These are phyloP conservation scores for Sebastes itinus DNA, from an alignment of 2,797 vertebrate species.

Conservation along the genomic window DNA sequence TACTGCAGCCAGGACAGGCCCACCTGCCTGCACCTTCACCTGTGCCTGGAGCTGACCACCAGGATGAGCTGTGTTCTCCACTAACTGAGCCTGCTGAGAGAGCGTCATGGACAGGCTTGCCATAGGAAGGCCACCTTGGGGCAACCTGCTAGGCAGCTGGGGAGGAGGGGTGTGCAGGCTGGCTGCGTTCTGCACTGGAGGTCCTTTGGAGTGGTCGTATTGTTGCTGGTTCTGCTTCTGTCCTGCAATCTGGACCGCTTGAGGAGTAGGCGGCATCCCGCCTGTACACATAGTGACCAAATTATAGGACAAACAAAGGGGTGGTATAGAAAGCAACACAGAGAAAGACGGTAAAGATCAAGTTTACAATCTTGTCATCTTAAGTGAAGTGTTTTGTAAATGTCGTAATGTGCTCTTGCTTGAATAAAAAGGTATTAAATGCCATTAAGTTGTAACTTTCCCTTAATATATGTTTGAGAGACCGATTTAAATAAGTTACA, in stretches of 20 bases:
- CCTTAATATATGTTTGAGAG: conserved; percentile 63
- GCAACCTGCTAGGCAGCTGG: conserved; percentile 87
- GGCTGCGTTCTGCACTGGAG: conserved; percentile 92
- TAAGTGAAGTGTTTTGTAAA: conserved; percentile 11
- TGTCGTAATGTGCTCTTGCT: not conserved
- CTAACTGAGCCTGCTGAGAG: conserved; percentile 86
- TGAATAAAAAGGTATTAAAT: conserved; percentile 1
- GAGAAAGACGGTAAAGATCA: conserved; percentile 38
- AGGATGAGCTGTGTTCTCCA: conserved; percentile 80
- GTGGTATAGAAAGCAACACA: conserved; percentile 62
- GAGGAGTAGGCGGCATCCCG: conserved; percentile 87
- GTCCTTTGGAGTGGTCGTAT: conserved; percentile 93
- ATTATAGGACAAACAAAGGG: conserved; percentile 67
- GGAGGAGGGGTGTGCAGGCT: conserved; percentile 91
- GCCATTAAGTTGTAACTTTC: conserved; percentile 24
- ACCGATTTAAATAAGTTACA: conserved; percentile 34
- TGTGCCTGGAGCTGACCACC: conserved; percentile 81
- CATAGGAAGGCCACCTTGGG: conserved; percentile 82
- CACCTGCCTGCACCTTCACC: conserved; percentile 84
- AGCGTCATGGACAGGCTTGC: conserved; percentile 84
- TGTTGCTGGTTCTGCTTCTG: conserved; percentile 90
- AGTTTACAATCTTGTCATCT: not conserved
- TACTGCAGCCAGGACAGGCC: conserved; percentile 69
- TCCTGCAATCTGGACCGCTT: conserved; percentile 84
- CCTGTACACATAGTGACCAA: conserved; percentile 80